These are phyloP conservation scores for Eupithecia exiguata DNA, from an alignment of 2,888 invertebrate genomes.

Conservation along the genomic window DNA sequence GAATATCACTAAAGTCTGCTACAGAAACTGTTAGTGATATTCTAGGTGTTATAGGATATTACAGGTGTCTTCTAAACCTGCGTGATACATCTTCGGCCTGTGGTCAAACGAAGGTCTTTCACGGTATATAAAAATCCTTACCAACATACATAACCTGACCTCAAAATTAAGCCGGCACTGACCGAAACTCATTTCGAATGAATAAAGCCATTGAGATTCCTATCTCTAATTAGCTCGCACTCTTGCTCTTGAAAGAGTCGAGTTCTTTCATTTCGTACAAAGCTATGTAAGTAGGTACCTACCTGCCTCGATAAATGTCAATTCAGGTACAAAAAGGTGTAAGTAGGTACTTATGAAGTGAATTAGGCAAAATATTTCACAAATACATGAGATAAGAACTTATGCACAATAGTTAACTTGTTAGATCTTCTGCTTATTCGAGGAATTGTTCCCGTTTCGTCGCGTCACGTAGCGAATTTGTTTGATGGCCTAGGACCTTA, in stretches of 20 bases:
- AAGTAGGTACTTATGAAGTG: not conserved
- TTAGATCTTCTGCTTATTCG: not conserved
- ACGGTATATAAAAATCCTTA: too few species aligned
- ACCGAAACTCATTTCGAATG: slow-evolving; percentile 1
- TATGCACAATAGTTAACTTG: not conserved
- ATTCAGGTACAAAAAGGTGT: not conserved
- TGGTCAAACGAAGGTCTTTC: too few species aligned
- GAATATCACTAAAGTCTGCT: too few species aligned
- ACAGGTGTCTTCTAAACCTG: too few species aligned
- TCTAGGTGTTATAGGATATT: too few species aligned
- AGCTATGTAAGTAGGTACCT: not conserved
- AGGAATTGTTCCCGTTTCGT: too few species aligned
- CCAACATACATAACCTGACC: not conserved
- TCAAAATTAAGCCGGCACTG: not conserved
- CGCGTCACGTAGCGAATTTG: too few species aligned
- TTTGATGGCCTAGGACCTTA: not conserved
- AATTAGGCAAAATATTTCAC: not conserved
- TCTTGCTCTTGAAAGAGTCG: not conserved
- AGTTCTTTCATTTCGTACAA: slow-evolving; percentile 1
- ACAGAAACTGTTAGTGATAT: too few species aligned
- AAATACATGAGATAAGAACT: not conserved
- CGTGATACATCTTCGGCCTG: too few species aligned
- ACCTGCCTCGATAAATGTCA: not conserved
- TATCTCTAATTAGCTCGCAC: not conserved
- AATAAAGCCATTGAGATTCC: not conserved